These are phyloP conservation scores for Xestia ashworthii DNA, from an alignment of 2,888 invertebrate species.

Conservation along the genomic window DNA sequence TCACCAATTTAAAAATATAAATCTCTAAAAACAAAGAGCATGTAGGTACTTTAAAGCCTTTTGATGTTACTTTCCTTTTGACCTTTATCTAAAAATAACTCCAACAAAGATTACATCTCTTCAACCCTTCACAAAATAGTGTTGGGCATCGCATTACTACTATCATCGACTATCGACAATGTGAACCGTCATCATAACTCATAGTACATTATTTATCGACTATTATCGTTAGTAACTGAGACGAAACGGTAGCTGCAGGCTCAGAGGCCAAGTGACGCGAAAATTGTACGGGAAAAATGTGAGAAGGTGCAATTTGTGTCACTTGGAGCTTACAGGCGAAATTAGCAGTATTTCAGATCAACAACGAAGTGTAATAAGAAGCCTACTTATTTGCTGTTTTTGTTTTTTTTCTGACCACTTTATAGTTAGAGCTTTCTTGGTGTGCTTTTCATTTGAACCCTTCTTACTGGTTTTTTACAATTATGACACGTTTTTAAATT, in stretches of 20 bases:
- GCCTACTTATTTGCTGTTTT: neutral
- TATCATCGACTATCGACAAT: slow-evolving; percentile 65
- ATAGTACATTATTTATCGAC: slow-evolving; percentile 78
- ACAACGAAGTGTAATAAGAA: slow-evolving; percentile 19
- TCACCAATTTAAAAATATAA: neutral
- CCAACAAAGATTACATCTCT: slow-evolving; percentile 15
- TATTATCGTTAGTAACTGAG: slow-evolving; percentile 75
- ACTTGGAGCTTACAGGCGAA: slow-evolving; percentile 47
- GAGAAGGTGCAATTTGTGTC: slow-evolving; percentile 76
- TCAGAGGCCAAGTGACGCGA: slow-evolving; percentile 72
- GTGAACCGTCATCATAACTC: slow-evolving; percentile 76
- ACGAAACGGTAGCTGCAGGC: slow-evolving; percentile 82
- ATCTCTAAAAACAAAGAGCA: neutral
- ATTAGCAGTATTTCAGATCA: slow-evolving; percentile 29
- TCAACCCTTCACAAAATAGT: slow-evolving; percentile 41
- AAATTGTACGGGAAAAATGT: slow-evolving; percentile 82
- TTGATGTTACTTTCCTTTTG: neutral
- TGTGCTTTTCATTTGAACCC: neutral
- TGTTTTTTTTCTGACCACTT: slow-evolving; percentile 2
- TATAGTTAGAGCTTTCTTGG: neutral
- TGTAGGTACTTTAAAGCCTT: neutral
- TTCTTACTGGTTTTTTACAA: neutral
- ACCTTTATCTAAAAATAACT: neutral
- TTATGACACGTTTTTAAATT: neutral
- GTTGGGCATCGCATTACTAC: slow-evolving; percentile 30